These are phyloP conservation scores for Ispidina lecontei DNA, from an alignment of 2,797 vertebrate genomes.

Conservation along the genomic window DNA sequence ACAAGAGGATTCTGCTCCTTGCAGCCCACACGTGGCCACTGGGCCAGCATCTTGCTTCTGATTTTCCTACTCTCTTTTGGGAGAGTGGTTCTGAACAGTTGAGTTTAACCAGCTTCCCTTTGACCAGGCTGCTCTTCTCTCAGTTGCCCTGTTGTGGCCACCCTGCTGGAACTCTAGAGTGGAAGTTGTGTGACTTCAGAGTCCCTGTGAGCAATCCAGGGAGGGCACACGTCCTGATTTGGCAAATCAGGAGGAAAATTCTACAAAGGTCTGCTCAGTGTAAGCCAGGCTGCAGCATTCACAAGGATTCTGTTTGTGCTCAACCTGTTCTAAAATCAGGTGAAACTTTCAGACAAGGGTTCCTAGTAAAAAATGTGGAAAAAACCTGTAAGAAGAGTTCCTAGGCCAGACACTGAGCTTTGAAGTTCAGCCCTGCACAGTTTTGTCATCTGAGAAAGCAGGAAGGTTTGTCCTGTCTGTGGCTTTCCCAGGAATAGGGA, in stretches of 20 bases:
- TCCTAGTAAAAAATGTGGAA: background rate
- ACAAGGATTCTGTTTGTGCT: background rate
- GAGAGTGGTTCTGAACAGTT: background rate
- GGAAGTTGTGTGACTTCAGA: background rate
- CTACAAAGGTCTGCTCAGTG: background rate
- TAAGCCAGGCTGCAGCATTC: background rate
- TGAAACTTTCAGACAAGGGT: background rate
- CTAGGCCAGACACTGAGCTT: background rate
- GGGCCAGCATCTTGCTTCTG: background rate
- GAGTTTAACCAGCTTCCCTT: background rate
- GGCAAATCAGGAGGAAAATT: background rate
- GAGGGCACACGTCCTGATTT: accelerated
- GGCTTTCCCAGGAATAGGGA: background rate
- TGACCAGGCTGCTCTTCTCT: background rate
- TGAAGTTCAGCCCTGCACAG: background rate
- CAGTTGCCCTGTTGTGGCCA: background rate
- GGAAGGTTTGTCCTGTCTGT: background rate
- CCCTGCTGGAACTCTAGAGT: background rate
- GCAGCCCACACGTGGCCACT: background rate
- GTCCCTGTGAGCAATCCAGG: background rate
- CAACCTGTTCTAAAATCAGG: background rate
- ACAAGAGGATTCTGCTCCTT: background rate
- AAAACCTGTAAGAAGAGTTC: background rate
- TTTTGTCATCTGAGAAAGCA: background rate
- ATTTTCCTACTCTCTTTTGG: background rate